Conservation (phyloP, 2,888 invertebrate genomes). For the Drosophila silvestris region DNA sequence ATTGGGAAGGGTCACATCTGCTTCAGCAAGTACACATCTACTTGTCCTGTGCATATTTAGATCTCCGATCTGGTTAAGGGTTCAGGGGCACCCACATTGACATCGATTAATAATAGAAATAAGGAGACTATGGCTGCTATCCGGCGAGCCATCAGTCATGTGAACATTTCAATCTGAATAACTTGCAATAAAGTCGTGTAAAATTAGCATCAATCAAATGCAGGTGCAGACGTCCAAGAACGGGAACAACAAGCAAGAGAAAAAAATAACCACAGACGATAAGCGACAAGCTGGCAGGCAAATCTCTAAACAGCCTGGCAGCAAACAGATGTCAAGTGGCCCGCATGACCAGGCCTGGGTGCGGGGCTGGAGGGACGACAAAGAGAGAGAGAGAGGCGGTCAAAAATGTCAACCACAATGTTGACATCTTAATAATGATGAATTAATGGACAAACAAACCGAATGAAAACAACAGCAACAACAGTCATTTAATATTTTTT, state of each 20-base stretch:
- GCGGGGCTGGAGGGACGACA: slow-evolving; percentile 7
- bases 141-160: slow-evolving; percentile 54
- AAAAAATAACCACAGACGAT: slow-evolving; percentile 9
- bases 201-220: slow-evolving; percentile 80
- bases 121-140: slow-evolving; percentile 24
- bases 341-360: slow-evolving; percentile 61
- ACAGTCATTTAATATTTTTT: slow-evolving; percentile 71
- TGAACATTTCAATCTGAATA: slow-evolving; percentile 42
- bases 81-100: slow-evolving; percentile 60
- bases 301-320: slow-evolving; percentile 54
- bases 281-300: slow-evolving; percentile 41
- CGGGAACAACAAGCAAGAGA: slow-evolving; percentile 20
- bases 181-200: slow-evolving; percentile 73
- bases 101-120: slow-evolving; percentile 54
- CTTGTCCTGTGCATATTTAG: slow-evolving; percentile 27
- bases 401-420: slow-evolving; percentile 81
- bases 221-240: slow-evolving; percentile 66
- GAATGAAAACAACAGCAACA: slow-evolving; percentile 54
- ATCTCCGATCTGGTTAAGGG: slow-evolving; percentile 22
- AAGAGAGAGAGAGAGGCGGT: slow-evolving; percentile 25
- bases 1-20: slow-evolving; percentile 32
- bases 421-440: slow-evolving; percentile 84
- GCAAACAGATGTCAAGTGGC: slow-evolving; percentile 79
- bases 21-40: background rate
- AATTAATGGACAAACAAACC: slow-evolving; percentile 82